A percentile compares a stretch with the other conserved stretches of the same genome.
These are phyloP conservation scores for Picus viridis DNA, from an alignment of 2,797 vertebrate genomes.

Conservation along the genomic window DNA sequence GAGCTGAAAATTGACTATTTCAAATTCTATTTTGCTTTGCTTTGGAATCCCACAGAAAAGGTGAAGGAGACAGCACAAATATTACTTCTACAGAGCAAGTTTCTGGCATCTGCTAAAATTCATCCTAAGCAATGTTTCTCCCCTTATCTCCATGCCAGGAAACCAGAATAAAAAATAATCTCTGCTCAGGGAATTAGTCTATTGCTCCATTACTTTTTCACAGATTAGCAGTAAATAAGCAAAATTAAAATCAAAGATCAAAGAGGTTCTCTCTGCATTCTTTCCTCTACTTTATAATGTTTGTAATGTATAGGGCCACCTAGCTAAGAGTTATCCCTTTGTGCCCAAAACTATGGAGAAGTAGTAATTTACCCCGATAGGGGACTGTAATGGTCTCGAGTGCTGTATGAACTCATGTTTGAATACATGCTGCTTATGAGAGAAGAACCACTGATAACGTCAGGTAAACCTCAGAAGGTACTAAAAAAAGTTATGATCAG, in stretches of 20 bases:
- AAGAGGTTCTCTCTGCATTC: background rate
- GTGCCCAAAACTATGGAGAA: background rate
- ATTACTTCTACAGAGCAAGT: background rate
- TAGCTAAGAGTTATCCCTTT: background rate
- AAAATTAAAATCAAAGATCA: background rate
- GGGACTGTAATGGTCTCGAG: background rate
- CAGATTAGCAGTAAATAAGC: background rate
- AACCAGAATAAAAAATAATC: background rate
- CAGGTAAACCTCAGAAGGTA: background rate
- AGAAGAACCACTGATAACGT: background rate
- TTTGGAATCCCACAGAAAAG: background rate
- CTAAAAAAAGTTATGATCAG: background rate
- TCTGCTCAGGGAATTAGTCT: background rate
- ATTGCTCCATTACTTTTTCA: background rate
- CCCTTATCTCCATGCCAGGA: background rate
- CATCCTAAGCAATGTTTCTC: background rate
- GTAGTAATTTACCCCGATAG: background rate
- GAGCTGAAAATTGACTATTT: background rate
- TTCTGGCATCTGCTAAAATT: background rate
- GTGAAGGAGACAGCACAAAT: background rate
- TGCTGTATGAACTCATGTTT: background rate
- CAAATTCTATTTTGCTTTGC: background rate
- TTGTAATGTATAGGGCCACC: rapidly evolving
- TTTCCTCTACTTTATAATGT: background rate
- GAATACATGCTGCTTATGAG: rapidly evolving